phyloP scores from a whole-genome alignment of 1,140 invertebrate species.

The Ceratoteleas bidentatus region DNA sequence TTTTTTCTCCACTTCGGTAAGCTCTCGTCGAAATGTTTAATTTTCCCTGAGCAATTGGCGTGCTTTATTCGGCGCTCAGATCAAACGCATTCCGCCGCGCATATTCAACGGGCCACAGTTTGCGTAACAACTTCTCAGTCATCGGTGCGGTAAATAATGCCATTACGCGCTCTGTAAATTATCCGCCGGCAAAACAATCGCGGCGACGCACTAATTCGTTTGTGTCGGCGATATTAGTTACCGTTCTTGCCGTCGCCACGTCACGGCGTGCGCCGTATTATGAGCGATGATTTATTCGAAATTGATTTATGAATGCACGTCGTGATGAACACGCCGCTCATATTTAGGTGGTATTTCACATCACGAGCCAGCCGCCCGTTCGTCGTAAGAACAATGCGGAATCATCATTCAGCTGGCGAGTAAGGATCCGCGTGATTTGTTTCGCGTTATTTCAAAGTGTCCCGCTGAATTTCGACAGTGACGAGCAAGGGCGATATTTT shows the following conservation, averaged over 20 bases:
- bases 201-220: constrained; percentile 35
- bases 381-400: constrained; percentile 18
- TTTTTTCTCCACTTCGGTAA: too few species aligned
- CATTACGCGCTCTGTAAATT: constrained; percentile 34
- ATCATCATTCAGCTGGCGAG: constrained; percentile 9
- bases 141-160: constrained; percentile 28
- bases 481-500: not conserved
- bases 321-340: constrained; percentile 18
- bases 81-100: constrained; percentile 31
- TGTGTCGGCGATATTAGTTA: constrained; percentile 39
- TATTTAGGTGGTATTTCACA: constrained; percentile 14
- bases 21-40: constrained; percentile 10
- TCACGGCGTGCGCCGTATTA: constrained; percentile 20
- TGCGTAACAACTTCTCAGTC: constrained; percentile 31
- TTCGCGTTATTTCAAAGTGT: constrained; percentile 1
- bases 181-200: constrained; percentile 43
- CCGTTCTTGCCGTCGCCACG: constrained; percentile 19
- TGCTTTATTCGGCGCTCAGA: constrained; percentile 29
- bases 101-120: constrained; percentile 14
- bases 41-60: constrained; percentile 24
- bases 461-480: not conserved
- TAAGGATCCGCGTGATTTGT: not conserved
- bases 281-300: constrained; percentile 42
- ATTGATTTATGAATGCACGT: constrained; percentile 26
- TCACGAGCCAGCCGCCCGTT: not conserved